These are phyloP conservation scores for Tinea semifulvella DNA, from an alignment of 2,888 invertebrate species.

Conservation along the genomic window DNA sequence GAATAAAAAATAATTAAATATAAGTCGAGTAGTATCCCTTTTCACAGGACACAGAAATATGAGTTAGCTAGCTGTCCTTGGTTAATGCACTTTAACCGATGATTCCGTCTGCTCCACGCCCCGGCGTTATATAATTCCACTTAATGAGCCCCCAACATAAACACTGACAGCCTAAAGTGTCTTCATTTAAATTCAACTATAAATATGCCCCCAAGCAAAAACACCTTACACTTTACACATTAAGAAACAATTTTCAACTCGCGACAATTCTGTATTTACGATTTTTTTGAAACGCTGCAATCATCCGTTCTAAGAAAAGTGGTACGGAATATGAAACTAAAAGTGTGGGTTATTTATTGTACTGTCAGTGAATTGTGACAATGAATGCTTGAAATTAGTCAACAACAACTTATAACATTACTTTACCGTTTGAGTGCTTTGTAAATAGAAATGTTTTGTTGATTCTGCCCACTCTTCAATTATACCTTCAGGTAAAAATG, in stretches of 20 bases:
- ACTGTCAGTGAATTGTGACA: constrained; percentile 10
- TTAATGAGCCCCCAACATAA: constrained; percentile 11
- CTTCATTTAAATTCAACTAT: constrained; percentile 7
- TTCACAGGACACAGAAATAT: no score
- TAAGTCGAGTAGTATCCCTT: no score
- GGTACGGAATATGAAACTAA: constrained; percentile 8
- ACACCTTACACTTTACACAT: background rate
- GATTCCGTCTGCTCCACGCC: no score
- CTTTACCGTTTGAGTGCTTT: no score
- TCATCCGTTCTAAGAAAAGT: constrained; percentile 5
- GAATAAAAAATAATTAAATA: no score
- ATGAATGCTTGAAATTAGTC: constrained; percentile 3
- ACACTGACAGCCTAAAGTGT: constrained; percentile 8
- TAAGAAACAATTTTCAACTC: background rate
- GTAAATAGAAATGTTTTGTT: no score
- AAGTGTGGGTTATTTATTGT: constrained; percentile 7
- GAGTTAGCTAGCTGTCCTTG: no score
- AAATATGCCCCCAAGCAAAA: background rate
- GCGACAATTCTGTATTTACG: background rate
- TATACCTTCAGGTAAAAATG: no score
- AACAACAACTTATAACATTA: no score
- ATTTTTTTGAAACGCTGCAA: background rate
- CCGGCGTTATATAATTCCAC: constrained; percentile 4
- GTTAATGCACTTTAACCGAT: no score
- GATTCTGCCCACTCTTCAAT: no score